Base-by-base conservation (phyloP, 2,888 invertebrate genomes). In the Prenolepis imparis region DNA sequence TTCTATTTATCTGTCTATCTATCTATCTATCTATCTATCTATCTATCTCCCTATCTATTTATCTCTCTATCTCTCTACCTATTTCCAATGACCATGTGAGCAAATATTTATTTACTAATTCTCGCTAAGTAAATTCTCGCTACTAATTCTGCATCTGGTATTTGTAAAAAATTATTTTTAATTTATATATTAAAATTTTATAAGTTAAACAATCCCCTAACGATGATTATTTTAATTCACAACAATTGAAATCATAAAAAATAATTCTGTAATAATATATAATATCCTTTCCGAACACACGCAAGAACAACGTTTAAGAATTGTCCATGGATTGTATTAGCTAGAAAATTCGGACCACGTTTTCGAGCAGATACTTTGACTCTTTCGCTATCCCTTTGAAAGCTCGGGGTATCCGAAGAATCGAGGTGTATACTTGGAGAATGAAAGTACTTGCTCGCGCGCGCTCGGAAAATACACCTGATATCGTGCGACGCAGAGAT, bases 71-170 rank as follows among this genome's bases (percentile, higher is more conserved):
- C 36, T 70, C 68, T 84, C 70, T 59, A 18, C 39, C 59, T 83
- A 68, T 82, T 73, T 84, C 80, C 82, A 74, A 66, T 70, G 86
- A 73, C 87, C 85, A 87, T 86, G 85, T 52, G 48, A n/a, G n/a
- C 77, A 87, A 87, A 90, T 90, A 85, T 89, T 89, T 88, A 85
- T 88, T 86, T 88, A 82, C 57, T 59, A 80, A 64, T 85, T 78
- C 82, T 80, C 66, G 52, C 39, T 41, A 84, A 90, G 85, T 64
- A 48, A 70, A n/a, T n/a, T 39, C 59, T 6, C 55, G 21, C 59
- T 28, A 28, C 28, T 11, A 41, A 52, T 21, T 5, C 18, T 57
- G 48, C n/a, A 5, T 32, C 6, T 21, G 21, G 0, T 15, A 5
- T n/a, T 70, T 12, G 8, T 8, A 28, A 5, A n/a, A 41, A 12